These are phyloP conservation scores for Oreonectes daqikongensis DNA, from an alignment of 2,797 vertebrate species.

Conservation along the genomic window DNA sequence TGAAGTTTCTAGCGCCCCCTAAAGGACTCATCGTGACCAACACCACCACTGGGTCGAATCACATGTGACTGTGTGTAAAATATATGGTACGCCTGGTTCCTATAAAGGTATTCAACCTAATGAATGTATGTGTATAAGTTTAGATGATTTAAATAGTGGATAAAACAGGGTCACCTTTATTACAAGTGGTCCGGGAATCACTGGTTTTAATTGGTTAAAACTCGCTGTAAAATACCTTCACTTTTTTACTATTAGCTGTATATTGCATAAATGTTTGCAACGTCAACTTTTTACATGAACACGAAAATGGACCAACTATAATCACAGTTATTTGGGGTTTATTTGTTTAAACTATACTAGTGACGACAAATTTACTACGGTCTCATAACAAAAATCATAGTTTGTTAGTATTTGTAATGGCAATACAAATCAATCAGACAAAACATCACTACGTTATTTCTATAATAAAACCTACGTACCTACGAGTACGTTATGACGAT, in stretches of 20 bases:
- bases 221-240: too few relatives aligned
- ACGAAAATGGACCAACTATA: too few relatives aligned
- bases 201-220: not conserved
- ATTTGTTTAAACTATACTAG: too few relatives aligned
- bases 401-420: too few relatives aligned
- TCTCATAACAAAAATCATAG: too few relatives aligned
- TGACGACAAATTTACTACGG: too few relatives aligned
- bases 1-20: slow-evolving; percentile 40
- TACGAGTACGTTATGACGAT: too few relatives aligned
- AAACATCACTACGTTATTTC: too few relatives aligned
- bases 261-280: not conserved
- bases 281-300: not conserved
- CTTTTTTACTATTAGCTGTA: not conserved
- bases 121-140: not conserved
- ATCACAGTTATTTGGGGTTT: too few relatives aligned
- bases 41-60: not conserved
- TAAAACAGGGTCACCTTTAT: not conserved
- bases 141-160: not conserved
- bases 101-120: not conserved
- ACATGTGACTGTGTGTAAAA: not conserved
- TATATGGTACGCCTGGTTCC: not conserved
- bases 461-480: too few relatives aligned
- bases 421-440: too few relatives aligned
- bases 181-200: too few relatives aligned
- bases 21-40: slow-evolving; percentile 12